These are phyloP conservation scores for Dexiosoma caninum DNA, from an alignment of 2,888 invertebrate genomes.

Conservation along the genomic window DNA sequence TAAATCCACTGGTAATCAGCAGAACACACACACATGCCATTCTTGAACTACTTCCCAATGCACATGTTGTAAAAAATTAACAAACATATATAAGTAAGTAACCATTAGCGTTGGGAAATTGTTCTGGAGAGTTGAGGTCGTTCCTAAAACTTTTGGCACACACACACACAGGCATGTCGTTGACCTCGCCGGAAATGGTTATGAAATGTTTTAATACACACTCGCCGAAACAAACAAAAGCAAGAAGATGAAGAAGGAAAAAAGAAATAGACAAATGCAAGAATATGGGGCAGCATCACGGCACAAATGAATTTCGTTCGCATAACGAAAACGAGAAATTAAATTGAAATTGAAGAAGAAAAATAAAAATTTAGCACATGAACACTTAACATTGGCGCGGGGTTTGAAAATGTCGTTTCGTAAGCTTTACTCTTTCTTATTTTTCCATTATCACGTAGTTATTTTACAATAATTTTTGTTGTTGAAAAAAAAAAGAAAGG, in stretches of 20 bases:
- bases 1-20: too few species aligned
- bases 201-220: constrained; percentile 26
- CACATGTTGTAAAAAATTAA: neutral
- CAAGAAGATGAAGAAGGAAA: neutral
- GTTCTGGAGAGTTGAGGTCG: constrained; percentile 22
- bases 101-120: constrained; percentile 8
- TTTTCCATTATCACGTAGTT: constrained; percentile 60
- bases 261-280: neutral
- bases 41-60: neutral
- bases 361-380: neutral
- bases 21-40: neutral
- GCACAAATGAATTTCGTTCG: constrained; percentile 14
- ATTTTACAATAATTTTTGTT: constrained; percentile 5
- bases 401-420: constrained; percentile 48
- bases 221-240: neutral
- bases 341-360: neutral
- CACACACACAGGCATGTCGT: constrained; percentile 12
- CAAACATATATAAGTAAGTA: constrained; percentile 2
- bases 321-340: neutral
- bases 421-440: constrained; percentile 33
- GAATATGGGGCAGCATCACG: constrained; percentile 3
- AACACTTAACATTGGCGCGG: constrained; percentile 26
- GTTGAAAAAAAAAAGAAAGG: constrained; percentile 3
- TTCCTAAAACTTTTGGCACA: constrained; percentile 10
- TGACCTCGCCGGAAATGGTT: constrained; percentile 50